Conservation (phyloP, 2,888 invertebrate genomes). For the Troides oblongomaculatus region DNA sequence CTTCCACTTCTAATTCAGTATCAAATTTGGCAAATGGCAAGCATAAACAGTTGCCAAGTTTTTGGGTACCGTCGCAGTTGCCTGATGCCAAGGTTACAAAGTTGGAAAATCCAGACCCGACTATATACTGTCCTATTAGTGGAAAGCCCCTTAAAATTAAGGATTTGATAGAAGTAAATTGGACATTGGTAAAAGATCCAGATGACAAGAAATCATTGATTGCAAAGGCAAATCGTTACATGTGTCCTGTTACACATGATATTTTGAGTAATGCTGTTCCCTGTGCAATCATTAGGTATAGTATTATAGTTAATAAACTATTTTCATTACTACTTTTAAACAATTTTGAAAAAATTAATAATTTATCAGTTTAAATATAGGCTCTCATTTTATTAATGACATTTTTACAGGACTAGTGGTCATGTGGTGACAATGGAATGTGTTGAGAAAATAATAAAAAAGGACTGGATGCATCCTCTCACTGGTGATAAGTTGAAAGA, state of each 20-base stretch:
- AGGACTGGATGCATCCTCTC: constrained; percentile 97
- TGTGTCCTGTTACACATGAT: constrained; percentile 98
- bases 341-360: too few relatives aligned
- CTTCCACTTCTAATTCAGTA: constrained; percentile 75
- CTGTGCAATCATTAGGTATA: constrained; percentile 90
- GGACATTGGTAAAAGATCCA: constrained; percentile 93
- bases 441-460: constrained; percentile 96
- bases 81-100: constrained; percentile 88
- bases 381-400: neutral
- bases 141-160: constrained; percentile 92
- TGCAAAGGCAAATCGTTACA: constrained; percentile 94
- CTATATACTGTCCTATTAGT: constrained; percentile 69
- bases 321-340: too few relatives aligned
- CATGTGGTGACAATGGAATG: constrained; percentile 98
- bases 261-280: constrained; percentile 96
- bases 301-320: neutral
- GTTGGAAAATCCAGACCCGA: constrained; percentile 65
- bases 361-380: too few relatives aligned
- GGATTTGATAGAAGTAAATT: constrained; percentile 95
- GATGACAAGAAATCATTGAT: constrained; percentile 93
- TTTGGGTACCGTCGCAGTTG: constrained; percentile 97
- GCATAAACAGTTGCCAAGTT: constrained; percentile 93
- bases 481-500: constrained; percentile 91
- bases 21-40: constrained; percentile 89
- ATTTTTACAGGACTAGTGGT: constrained; percentile 83